Evolutionary conservation across 92 coral and sea anemone genomes (phyloP).

Genomic region (Parazoanthus atlanticus): DNA sequence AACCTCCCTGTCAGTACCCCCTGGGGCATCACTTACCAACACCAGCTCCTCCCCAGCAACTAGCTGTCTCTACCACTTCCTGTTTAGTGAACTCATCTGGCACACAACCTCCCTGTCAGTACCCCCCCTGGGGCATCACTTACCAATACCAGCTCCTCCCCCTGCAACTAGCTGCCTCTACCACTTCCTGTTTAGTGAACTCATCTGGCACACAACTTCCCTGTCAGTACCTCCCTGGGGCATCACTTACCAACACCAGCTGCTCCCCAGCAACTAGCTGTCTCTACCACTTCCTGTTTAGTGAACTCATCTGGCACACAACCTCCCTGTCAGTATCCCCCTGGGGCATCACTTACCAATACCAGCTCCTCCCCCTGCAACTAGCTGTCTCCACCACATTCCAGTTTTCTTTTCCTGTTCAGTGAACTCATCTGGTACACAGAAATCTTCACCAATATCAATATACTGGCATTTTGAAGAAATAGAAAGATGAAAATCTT

Average conservation of each 20-base stretch:
- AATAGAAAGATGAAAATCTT: too few species aligned
- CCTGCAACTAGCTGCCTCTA: constrained; percentile 66
- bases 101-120: constrained; percentile 4
- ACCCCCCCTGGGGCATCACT: not conserved
- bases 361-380: constrained; percentile 64
- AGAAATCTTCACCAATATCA: constrained; percentile 65
- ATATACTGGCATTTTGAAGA: constrained; percentile 34
- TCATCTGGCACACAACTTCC: constrained; percentile 55
- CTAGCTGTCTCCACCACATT: constrained; percentile 69
- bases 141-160: constrained; percentile 63
- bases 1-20: not conserved
- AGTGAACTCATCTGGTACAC: constrained; percentile 65
- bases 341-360: constrained; percentile 39
- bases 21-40: constrained; percentile 41
- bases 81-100: constrained; percentile 65
- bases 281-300: constrained; percentile 67
- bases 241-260: constrained; percentile 58
- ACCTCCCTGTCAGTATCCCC: not conserved
- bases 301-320: constrained; percentile 66
- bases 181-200: constrained; percentile 65
- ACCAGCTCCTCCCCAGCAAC: constrained; percentile 64
- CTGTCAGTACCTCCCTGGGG: not conserved
- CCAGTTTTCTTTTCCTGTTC: constrained; percentile 61
- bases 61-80: constrained; percentile 66
- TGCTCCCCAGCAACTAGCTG: constrained; percentile 63